These are phyloP conservation scores for Tribolium castaneum DNA, from an alignment of 1,140 invertebrate genomes.

Conservation along the genomic window DNA sequence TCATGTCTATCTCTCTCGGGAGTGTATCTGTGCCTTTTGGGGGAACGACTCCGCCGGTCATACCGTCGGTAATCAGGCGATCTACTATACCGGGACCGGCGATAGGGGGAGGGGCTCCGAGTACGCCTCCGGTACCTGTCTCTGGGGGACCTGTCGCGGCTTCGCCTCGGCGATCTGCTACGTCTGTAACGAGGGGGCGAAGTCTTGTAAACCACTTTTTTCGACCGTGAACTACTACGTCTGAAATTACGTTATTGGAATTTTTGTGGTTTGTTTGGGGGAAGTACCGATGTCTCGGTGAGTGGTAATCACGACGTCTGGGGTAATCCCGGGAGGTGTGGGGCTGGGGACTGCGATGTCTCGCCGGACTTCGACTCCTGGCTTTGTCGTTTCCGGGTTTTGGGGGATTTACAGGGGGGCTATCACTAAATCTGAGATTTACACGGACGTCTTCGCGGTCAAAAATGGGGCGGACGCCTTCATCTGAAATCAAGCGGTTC, in stretches of 20 bases:
- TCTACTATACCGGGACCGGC: neutral
- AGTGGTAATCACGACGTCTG: neutral
- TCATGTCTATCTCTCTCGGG: neutral
- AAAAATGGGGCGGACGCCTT: conserved; percentile 19
- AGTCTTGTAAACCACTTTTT: neutral
- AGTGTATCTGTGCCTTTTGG: neutral
- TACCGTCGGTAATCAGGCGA: neutral
- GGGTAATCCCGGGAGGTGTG: neutral
- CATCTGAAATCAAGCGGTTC: conserved; percentile 9
- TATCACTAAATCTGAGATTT: neutral
- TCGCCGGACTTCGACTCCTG: neutral
- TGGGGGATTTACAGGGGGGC: neutral
- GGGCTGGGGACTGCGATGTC: neutral
- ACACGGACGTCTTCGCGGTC: conserved; percentile 9
- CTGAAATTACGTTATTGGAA: neutral
- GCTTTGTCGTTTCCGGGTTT: neutral
- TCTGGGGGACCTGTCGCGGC: neutral
- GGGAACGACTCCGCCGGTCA: neutral
- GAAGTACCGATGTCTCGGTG: neutral
- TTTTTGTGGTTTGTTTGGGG: neutral
- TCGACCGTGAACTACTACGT: neutral
- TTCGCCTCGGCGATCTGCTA: neutral
- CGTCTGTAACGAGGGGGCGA: neutral
- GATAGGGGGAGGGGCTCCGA: neutral
- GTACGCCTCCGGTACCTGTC: neutral